Conservation (phyloP, 2,888 invertebrate genomes). For the Polietes domitor region DNA sequence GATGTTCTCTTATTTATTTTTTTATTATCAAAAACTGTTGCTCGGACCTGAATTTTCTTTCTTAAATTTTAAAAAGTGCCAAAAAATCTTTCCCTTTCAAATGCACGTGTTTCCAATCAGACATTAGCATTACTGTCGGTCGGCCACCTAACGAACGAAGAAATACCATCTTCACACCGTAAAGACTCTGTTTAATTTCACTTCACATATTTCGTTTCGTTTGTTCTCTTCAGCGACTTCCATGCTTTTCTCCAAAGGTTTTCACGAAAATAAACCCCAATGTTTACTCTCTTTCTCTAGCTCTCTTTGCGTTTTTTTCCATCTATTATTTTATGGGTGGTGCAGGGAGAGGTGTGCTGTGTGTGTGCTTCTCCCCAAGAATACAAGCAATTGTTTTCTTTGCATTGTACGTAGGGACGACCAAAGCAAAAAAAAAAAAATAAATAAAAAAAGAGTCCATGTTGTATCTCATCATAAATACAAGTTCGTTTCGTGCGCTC, state of each 20-base stretch:
- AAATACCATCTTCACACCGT: constrained; percentile 25
- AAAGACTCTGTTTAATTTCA: constrained; percentile 14
- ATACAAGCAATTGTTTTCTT: constrained; percentile 36
- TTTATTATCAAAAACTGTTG: too few relatives aligned
- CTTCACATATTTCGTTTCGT: background rate
- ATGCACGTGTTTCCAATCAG: background rate
- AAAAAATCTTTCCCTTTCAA: background rate
- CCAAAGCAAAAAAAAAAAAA: too few relatives aligned
- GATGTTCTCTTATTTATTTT: too few relatives aligned
- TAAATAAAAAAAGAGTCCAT: too few relatives aligned
- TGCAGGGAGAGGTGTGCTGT: constrained; percentile 6
- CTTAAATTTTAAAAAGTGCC: background rate
- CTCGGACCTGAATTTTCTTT: too few relatives aligned
- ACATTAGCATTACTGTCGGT: constrained; percentile 9
- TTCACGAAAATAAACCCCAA: background rate
- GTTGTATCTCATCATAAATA: constrained; percentile 24
- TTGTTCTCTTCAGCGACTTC: background rate
- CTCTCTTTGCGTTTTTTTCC: constrained; percentile 13
- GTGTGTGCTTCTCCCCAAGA: too few relatives aligned
- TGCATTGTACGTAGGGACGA: constrained; percentile 25
- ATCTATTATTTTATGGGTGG: background rate
- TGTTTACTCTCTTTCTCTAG: constrained; percentile 1
- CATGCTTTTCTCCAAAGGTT: background rate
- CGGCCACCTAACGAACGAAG: background rate
- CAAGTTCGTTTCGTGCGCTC: constrained; percentile 20